Evolutionary conservation across 2,113 vertebrate genomes (phyloP).

Genomic region (Oreochromis aureus): DNA sequence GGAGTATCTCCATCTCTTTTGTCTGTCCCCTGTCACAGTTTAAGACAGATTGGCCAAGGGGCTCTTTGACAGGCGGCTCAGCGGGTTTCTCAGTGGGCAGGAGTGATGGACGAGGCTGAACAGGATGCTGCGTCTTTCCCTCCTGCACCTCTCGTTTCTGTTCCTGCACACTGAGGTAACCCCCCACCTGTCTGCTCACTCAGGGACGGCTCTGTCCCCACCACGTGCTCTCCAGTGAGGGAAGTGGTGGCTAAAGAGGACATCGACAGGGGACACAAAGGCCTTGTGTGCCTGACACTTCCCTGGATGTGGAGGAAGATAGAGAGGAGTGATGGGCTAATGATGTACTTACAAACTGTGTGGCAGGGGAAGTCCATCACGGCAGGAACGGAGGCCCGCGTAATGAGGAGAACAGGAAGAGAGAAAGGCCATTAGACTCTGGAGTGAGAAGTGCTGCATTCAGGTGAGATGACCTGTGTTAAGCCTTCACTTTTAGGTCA

Average conservation of each 20-base stretch:
- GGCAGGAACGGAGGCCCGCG: background rate
- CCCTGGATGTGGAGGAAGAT: constrained; percentile 13
- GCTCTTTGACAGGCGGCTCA: constrained; percentile 51
- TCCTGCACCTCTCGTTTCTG: constrained; percentile 52
- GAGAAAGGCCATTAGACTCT: background rate
- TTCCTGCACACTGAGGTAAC: constrained; percentile 26
- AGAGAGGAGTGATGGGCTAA: constrained; percentile 55
- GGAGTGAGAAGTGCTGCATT: background rate
- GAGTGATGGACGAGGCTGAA: constrained; percentile 68
- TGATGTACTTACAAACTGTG: constrained; percentile 79
- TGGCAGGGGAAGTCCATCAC: constrained; percentile 46
- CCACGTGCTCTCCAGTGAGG: constrained; percentile 16
- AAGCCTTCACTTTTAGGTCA: background rate
- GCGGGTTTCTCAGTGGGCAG: constrained; percentile 33
- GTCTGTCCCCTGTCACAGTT: constrained; percentile 50
- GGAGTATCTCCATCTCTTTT: constrained; percentile 62
- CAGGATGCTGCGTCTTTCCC: constrained; percentile 69
- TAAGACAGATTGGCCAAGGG: constrained; percentile 60
- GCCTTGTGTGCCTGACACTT: background rate
- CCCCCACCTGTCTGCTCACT: constrained; percentile 33
- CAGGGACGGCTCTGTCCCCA: constrained; percentile 17
- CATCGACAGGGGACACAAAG: constrained; percentile 31
- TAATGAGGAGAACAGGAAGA: background rate
- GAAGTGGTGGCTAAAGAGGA: constrained; percentile 35
- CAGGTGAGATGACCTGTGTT: background rate